These are phyloP conservation scores for Baryphthengus martii DNA, from an alignment of 2,113 vertebrate genomes.

Conservation along the genomic window DNA sequence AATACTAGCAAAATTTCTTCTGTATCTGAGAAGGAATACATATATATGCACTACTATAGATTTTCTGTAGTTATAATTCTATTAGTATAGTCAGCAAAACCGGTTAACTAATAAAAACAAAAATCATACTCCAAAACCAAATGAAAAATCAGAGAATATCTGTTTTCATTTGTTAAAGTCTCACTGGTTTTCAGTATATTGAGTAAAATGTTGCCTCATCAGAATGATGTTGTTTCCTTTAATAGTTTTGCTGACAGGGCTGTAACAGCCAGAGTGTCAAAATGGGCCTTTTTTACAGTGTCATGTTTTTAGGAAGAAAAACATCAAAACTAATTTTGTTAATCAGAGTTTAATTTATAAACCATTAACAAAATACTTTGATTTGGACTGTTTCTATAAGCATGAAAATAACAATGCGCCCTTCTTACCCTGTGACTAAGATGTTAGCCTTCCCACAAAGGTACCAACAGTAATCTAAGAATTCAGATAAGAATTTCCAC, in stretches of 20 bases:
- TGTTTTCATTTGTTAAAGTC: not conserved
- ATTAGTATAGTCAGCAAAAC: not conserved
- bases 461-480: not conserved
- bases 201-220: not conserved
- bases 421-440: not conserved
- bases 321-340: not conserved
- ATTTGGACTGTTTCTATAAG: not conserved
- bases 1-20: not conserved
- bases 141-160: not conserved
- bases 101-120: not conserved
- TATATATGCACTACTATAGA: not conserved
- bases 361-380: not conserved
- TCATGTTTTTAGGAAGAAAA: not conserved
- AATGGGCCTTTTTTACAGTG: not conserved
- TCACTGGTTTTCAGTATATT: not conserved
- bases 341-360: not conserved
- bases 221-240: not conserved
- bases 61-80: not conserved
- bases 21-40: not conserved
- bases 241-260: not conserved
- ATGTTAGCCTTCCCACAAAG: not conserved
- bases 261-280: not conserved
- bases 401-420: not conserved
- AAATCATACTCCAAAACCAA: not conserved
- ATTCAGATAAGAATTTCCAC: not conserved